Conservation (phyloP, 2,888 invertebrate genomes). For the Spodoptera picta region DNA sequence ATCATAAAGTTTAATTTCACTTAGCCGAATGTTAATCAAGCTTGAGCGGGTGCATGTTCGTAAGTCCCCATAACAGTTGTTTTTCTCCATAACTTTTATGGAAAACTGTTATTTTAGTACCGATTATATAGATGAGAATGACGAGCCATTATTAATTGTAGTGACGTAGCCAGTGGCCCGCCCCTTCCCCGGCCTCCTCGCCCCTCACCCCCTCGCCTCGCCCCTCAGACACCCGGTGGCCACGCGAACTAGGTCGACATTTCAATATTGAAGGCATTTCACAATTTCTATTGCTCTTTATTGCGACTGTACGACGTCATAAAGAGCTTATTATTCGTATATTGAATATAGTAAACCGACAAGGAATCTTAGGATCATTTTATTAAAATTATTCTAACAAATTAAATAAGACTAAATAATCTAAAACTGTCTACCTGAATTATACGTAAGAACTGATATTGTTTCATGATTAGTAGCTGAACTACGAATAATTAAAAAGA, state of each 20-base stretch:
- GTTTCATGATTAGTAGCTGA: too few relatives aligned
- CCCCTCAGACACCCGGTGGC: conserved; percentile 60
- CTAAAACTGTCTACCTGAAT: too few relatives aligned
- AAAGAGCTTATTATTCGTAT: conserved; percentile 77
- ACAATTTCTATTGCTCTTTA: conserved; percentile 83
- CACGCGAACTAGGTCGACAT: conserved; percentile 81
- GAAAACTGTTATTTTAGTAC: conserved; percentile 54
- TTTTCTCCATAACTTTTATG: conserved; percentile 23
- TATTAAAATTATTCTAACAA: conserved; percentile 45
- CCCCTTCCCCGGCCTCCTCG: conserved; percentile 39
- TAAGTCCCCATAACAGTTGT: neutral
- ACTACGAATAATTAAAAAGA: too few relatives aligned
- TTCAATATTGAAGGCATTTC: conserved; percentile 85
- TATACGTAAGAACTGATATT: too few relatives aligned
- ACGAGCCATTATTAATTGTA: conserved; percentile 78
- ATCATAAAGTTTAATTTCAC: too few relatives aligned
- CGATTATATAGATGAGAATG: conserved; percentile 73
- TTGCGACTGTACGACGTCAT: conserved; percentile 76
- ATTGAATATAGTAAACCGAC: conserved; percentile 69
- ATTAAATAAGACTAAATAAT: conserved; percentile 7
- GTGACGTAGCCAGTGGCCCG: conserved; percentile 59
- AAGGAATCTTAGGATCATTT: conserved; percentile 54
- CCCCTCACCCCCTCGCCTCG: conserved; percentile 47
- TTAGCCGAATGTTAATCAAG: too few relatives aligned
- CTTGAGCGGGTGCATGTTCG: too few relatives aligned